These are phyloP conservation scores for Brachylomia viminalis DNA, from an alignment of 2,888 invertebrate species.

Conservation along the genomic window DNA sequence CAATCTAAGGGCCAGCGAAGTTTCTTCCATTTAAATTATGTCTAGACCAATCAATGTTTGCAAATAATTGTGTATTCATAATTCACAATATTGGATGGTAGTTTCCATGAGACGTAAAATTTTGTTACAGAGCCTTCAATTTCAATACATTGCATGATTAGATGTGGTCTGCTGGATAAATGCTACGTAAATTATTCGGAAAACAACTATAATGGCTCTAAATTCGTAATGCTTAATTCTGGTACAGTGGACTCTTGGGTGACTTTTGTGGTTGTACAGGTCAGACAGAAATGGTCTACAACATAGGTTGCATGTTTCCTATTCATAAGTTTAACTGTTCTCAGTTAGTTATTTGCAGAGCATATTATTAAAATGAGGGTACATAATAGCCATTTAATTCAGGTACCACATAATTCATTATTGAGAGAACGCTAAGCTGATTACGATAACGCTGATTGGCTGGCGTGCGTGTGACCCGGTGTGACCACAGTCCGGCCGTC, in stretches of 20 bases:
- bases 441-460: no score
- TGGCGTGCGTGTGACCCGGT: no score
- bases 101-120: constrained; percentile 39
- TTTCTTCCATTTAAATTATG: constrained; percentile 22
- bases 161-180: constrained; percentile 29
- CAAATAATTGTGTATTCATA: constrained; percentile 45
- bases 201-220: constrained; percentile 27
- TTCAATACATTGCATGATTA: constrained; percentile 45
- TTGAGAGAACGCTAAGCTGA: no score
- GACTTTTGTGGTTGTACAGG: neutral
- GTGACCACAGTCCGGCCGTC: no score
- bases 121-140: constrained; percentile 37
- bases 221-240: constrained; percentile 30
- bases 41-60: constrained; percentile 31
- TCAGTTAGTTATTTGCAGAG: neutral
- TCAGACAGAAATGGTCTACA: neutral
- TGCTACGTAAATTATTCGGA: constrained; percentile 35
- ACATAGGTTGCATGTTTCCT: neutral
- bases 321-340: neutral
- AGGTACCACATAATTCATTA: no score
- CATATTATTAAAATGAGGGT: no score
- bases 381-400: no score
- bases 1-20: constrained; percentile 6
- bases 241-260: neutral
- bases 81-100: constrained; percentile 41